phyloP scores from a whole-genome alignment of 2,888 invertebrate genomes.

The Sarcophaga rosellei region DNA sequence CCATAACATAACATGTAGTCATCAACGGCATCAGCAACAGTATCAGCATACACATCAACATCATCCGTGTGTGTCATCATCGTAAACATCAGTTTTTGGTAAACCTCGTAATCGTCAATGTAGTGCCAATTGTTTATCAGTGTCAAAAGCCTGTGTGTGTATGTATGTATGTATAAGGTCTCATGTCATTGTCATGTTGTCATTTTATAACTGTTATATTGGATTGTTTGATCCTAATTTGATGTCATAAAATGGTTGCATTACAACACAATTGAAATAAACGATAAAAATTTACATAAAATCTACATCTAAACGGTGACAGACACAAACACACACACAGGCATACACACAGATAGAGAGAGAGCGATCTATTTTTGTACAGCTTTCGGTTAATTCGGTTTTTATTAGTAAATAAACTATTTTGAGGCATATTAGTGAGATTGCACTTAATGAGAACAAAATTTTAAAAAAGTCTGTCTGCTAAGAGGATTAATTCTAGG shows the following conservation, averaged over 20 bases:
- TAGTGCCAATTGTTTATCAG: slow-evolving; percentile 46
- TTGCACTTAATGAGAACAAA: no score
- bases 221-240: slow-evolving; percentile 57
- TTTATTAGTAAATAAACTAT: no score
- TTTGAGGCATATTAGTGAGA: no score
- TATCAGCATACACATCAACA: slow-evolving; percentile 2
- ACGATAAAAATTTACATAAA: slow-evolving; percentile 52
- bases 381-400: no score
- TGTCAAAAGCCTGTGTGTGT: background rate
- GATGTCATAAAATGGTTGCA: slow-evolving; percentile 35
- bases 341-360: no score
- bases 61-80: slow-evolving; percentile 26
- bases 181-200: background rate
- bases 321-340: no score
- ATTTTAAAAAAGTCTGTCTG: no score
- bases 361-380: no score
- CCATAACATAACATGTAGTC: slow-evolving; percentile 67
- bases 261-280: slow-evolving; percentile 59
- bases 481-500: no score
- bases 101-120: slow-evolving; percentile 69
- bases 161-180: background rate
- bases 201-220: slow-evolving; percentile 12
- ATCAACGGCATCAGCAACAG: slow-evolving; percentile 21
- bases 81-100: slow-evolving; percentile 45
- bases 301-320: no score